Base-by-base conservation (phyloP, 2,113 vertebrate genomes). In the Colius striatus region DNA sequence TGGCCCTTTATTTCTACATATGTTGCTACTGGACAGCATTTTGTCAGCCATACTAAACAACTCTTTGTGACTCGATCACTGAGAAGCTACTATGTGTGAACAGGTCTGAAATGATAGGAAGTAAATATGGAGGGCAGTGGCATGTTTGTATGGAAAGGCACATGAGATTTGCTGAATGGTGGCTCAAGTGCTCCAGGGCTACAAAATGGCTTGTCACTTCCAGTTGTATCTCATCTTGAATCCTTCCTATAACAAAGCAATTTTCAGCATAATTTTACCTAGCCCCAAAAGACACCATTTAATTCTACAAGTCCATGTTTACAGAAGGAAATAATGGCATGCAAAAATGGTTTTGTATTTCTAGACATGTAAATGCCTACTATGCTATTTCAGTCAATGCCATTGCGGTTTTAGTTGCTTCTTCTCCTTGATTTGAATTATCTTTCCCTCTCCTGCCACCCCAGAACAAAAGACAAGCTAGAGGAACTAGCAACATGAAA, bases 351-450 rank as follows among this genome's bases (percentile, higher is more conserved):
- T 9, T 82, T 82, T 43, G 23, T n/a, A 57, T 34, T 87, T 89
- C n/a, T 41, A 61, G n/a, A 89, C 30, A 47, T 5, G 0, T 25
- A 90, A 74, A 20, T 41, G 11, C 29, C 57, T 87, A 45, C 68
- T 38, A 8, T 41, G 61, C 29, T 75, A 11, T 94, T 91, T 91
- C 80, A 78, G 57, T 45, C 89, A 51, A 51, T 34, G 53, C 47
- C 60, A 74, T n/a, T 67, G 21, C 16, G 11, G 45, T 51, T 93
- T 81, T 60, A 86, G 47, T 45, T 55, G 38, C 72, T 90, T 87
- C 38, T 75, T 86, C 75, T 77, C 51, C 12, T 58, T 17, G 3
- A 8, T 63, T 94, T 86, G 93, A 84, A 89, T 91, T 84, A 81
- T 82, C 34, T 87, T 90, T 57, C 36, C 21, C 43, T 45, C 50